These are phyloP conservation scores for Thecocarcelia acutangulata DNA, from an alignment of 2,888 invertebrate genomes.

Conservation along the genomic window DNA sequence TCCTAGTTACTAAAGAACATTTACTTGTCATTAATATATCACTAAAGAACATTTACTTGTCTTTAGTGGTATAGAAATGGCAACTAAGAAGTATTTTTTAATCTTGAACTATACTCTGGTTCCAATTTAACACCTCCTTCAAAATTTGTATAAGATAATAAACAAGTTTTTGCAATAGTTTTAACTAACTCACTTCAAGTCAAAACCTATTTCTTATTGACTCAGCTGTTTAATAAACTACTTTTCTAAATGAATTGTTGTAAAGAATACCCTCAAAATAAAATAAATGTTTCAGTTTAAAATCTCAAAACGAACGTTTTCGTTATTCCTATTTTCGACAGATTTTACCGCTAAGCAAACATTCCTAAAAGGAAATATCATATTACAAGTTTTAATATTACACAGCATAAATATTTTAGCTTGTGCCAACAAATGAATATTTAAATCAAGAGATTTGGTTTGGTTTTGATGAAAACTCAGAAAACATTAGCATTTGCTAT, in stretches of 20 bases:
- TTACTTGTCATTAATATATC: too few relatives aligned
- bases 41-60: too few relatives aligned
- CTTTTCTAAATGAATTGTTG: conserved; percentile 17
- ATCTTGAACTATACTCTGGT: too few relatives aligned
- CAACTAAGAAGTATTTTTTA: too few relatives aligned
- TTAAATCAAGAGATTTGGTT: conserved; percentile 57
- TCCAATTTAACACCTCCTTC: too few relatives aligned
- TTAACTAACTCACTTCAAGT: conserved; percentile 8
- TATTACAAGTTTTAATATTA: conserved; percentile 71
- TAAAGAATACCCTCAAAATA: conserved; percentile 5
- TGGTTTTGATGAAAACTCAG: conserved; percentile 1
- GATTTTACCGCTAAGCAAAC: conserved; percentile 73
- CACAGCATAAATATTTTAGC: conserved; percentile 53
- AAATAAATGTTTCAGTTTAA: conserved; percentile 52
- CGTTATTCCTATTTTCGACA: conserved; percentile 41
- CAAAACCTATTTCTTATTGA: conserved; percentile 22
- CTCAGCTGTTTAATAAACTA: conserved; percentile 40
- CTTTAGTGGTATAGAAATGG: too few relatives aligned
- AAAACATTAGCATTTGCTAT: not conserved
- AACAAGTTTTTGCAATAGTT: not conserved
- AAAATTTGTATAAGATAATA: too few relatives aligned
- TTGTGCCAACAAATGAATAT: conserved; percentile 64
- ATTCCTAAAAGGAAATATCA: conserved; percentile 75
- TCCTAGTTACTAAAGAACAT: too few relatives aligned
- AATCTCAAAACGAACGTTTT: conserved; percentile 24